Percentiles rank a stretch among this genome's conserved stretches.
Evolutionary conservation across 2,113 vertebrate genomes (phyloP).

Genomic region (Atractosteus spatula): DNA sequence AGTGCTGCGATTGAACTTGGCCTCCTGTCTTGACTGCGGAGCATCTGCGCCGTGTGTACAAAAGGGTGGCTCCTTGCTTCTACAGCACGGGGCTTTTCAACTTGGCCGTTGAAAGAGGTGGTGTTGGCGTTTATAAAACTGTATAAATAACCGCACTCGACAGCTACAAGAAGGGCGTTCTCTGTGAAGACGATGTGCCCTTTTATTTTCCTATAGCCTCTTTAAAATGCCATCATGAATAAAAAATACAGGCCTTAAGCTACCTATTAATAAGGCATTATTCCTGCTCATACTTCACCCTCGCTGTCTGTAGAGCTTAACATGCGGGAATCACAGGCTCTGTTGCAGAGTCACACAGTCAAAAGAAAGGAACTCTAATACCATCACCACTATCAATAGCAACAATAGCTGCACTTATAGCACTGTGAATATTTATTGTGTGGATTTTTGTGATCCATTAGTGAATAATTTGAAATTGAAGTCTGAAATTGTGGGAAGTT

Average conservation of each 20-base stretch:
- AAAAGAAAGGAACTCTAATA: too few relatives aligned
- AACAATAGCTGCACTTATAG: too few relatives aligned
- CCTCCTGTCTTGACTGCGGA: conserved; percentile 5
- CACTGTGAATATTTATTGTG: too few relatives aligned
- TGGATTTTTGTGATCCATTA: too few relatives aligned
- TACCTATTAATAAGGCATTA: conserved; percentile 27
- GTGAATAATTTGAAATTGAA: too few relatives aligned
- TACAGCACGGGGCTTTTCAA: not conserved
- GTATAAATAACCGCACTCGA: conserved; percentile 11
- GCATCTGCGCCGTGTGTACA: not conserved
- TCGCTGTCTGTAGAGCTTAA: too few relatives aligned
- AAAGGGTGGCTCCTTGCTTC: conserved; percentile 5
- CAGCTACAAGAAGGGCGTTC: conserved; percentile 11
- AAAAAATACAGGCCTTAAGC: conserved; percentile 22
- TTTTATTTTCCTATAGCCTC: conserved; percentile 17
- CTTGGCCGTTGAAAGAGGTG: not conserved
- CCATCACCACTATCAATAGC: too few relatives aligned
- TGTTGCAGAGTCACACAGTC: too few relatives aligned
- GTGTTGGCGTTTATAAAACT: conserved; percentile 25
- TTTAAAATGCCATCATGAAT: conserved; percentile 24
- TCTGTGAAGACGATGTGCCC: conserved; percentile 2
- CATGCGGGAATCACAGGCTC: too few relatives aligned
- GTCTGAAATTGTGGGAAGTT: too few relatives aligned
- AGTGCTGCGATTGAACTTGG: not conserved
- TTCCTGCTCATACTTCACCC: not conserved